Percentiles rank a stretch among this genome's conserved stretches.
Evolutionary conservation across 2,113 vertebrate species (phyloP).

Genomic region (Sapayoa aenigma): DNA sequence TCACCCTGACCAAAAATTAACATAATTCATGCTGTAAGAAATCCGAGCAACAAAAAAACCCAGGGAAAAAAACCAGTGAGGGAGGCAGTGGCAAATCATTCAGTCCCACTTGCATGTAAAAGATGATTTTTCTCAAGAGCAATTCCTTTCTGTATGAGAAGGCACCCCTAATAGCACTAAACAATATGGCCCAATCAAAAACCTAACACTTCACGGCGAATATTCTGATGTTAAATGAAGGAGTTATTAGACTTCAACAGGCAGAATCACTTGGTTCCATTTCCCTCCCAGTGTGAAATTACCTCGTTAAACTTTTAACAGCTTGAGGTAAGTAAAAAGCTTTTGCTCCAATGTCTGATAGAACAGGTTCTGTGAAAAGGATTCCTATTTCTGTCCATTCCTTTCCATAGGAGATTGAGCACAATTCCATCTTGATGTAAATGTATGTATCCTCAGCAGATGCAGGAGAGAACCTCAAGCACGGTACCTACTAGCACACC

Average conservation of each 20-base stretch:
- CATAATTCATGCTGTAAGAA: neutral
- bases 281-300: slow-evolving; percentile 51
- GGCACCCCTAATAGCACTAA: neutral
- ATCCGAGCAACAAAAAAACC: neutral
- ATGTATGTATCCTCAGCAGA: neutral
- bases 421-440: neutral
- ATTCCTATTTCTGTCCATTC: neutral
- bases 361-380: neutral
- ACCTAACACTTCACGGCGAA: neutral
- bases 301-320: slow-evolving; percentile 57
- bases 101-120: neutral
- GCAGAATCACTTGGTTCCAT: slow-evolving; percentile 34
- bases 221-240: slow-evolving; percentile 50
- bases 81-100: neutral
- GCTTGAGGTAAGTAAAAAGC: slow-evolving; percentile 51
- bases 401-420: neutral
- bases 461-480: neutral
- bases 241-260: slow-evolving; percentile 35
- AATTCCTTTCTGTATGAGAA: neutral
- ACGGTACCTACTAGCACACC: neutral
- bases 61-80: neutral
- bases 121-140: neutral
- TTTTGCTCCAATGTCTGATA: neutral
- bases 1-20: neutral
- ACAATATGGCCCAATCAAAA: slow-evolving; percentile 2